Conservation (phyloP, 2,888 invertebrate genomes). For the Thereva unica region DNA sequence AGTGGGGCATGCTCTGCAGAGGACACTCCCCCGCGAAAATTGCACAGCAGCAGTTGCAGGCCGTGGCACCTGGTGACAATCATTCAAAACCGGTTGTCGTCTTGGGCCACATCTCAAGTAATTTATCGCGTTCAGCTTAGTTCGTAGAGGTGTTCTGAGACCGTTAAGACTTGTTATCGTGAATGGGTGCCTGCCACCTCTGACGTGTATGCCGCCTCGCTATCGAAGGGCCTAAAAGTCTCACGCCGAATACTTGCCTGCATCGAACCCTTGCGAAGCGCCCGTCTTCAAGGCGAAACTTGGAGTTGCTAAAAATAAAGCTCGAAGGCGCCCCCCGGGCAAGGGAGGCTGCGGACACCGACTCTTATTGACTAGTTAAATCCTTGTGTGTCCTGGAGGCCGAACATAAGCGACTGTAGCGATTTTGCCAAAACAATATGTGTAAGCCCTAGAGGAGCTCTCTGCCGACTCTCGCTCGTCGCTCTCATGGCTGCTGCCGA, state of each 20-base stretch:
- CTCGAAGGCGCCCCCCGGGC: too few species aligned
- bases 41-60: conserved; percentile 41
- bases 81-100: conserved; percentile 47
- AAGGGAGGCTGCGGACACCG: too few species aligned
- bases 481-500: not conserved
- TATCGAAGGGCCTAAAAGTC: too few species aligned
- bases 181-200: conserved; percentile 14
- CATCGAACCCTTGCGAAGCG: too few species aligned
- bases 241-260: too few species aligned
- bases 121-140: conserved; percentile 30
- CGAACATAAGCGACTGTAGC: too few species aligned
- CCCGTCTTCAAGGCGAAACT: too few species aligned
- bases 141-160: conserved; percentile 34
- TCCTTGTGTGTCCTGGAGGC: too few species aligned
- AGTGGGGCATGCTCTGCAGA: conserved; percentile 2
- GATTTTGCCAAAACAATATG: too few species aligned
- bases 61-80: conserved; percentile 43
- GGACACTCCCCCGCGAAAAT: conserved; percentile 21
- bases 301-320: too few species aligned
- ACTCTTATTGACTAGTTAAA: too few species aligned
- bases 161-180: conserved; percentile 32
- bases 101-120: conserved; percentile 44
- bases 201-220: conserved; percentile 16
- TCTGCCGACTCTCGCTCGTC: not conserved
- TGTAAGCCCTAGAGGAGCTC: too few species aligned